phyloP scores from a whole-genome alignment of 2,113 vertebrate genomes.

The Dicentrarchus labrax region DNA sequence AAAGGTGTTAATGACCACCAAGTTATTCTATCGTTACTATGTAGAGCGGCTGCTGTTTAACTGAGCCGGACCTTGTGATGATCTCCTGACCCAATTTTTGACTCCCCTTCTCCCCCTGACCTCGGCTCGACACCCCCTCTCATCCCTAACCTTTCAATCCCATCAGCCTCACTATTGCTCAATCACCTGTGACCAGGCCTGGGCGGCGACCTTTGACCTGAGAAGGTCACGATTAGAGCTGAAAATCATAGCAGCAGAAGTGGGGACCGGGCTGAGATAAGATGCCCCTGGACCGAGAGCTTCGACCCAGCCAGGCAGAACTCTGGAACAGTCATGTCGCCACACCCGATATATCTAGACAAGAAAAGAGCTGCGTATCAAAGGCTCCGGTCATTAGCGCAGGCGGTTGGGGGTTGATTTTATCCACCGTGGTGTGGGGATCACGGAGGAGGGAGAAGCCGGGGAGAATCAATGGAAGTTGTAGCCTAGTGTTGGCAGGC shows the following conservation, averaged over 20 bases:
- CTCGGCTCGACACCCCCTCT: conserved; percentile 47
- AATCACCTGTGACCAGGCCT: conserved; percentile 79
- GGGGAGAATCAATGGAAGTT: conserved; percentile 54
- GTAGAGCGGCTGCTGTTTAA: conserved; percentile 5
- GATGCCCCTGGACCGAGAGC: conserved; percentile 36
- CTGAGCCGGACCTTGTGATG: conserved; percentile 75
- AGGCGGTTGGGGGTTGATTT: conserved; percentile 42
- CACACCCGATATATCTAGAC: conserved; percentile 53
- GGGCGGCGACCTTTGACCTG: conserved; percentile 65
- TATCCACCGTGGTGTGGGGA: conserved; percentile 38
- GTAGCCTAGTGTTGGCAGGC: conserved; percentile 51
- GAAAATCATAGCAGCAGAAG: conserved; percentile 48
- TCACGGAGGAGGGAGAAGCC: conserved; percentile 44
- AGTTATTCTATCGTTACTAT: neutral
- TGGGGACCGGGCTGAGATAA: conserved; percentile 38
- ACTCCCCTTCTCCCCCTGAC: conserved; percentile 54
- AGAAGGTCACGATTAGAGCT: conserved; percentile 67
- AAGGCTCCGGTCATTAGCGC: conserved; percentile 67
- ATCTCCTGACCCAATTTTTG: conserved; percentile 78
- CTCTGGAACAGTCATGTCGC: conserved; percentile 37
- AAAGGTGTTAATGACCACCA: conserved; percentile 1
- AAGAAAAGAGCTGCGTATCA: conserved; percentile 61
- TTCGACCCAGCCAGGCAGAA: conserved; percentile 41
- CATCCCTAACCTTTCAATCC: conserved; percentile 79
- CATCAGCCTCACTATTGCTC: conserved; percentile 78